Evolutionary conservation across 2,113 vertebrate species (phyloP), one percentile per base, ranked within the genome.

Genomic region (Pampusana beccarii): DNA sequence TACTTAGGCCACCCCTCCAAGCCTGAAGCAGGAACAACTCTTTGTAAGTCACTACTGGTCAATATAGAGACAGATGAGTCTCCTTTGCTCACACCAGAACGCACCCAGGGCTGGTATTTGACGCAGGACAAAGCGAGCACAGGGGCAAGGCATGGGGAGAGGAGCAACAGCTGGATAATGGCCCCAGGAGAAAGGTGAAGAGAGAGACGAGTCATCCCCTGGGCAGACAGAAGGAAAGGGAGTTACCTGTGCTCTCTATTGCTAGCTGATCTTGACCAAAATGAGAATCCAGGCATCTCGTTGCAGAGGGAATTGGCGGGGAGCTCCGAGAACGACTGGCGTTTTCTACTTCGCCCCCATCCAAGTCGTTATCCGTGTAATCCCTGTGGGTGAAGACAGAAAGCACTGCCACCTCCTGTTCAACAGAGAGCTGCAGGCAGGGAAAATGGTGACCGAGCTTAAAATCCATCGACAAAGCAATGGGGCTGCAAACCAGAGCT

Each of bases 361-460:
- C 99, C 88, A 98, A 97, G 33, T 99, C 98, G 44, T 98, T 99
- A 62, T 99, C 99, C 0, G 93, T 74, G 51, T 98, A 98, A 66
- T 99, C 99, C 96, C 99, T 99, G 91, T 15, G 48, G 25, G 62
- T 50, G 70, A 21, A 94, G 58, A 93, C 5, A 89, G 60, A 71
- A 3, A 62, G 62, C 9, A 2, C 38, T 66, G 28, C 92, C 90
- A 97, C 57, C 42, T 44, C 60, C 65, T 31, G 54, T 40, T 38
- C 8, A 11, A n/a, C 86, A 70, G 54, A 40, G 51, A 58, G 42
- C 42, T 26, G 53, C 11, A 79, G 72, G 90, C 84, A 50, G 42
- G 42, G 42, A 44, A 44, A 44, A 44, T 44, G 42, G 42, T 44
- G 42, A 44, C 42, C 3, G 42, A 44, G 42, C 7, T 44, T 8